Conservation (phyloP, 2,797 vertebrate species). For the Trachops cirrhosus region DNA sequence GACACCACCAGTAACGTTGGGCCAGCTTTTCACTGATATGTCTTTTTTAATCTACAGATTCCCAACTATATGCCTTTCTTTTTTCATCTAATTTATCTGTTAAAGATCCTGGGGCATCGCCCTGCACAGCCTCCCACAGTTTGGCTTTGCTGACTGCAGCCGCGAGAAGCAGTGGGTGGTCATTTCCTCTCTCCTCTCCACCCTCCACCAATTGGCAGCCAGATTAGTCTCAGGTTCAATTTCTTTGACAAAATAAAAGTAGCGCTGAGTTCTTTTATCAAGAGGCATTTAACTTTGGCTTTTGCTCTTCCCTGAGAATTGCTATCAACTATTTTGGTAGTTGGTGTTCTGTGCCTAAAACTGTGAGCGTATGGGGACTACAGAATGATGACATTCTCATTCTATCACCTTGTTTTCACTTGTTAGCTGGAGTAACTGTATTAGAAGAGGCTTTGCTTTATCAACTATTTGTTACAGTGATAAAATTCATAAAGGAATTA, state of each 20-base stretch:
- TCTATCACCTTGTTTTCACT: background rate
- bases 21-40: background rate
- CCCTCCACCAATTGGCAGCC: background rate
- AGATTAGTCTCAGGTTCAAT: background rate
- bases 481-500: background rate
- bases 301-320: background rate
- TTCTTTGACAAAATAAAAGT: background rate
- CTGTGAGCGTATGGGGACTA: background rate
- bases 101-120: background rate
- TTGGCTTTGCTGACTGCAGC: background rate
- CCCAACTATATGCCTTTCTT: background rate
- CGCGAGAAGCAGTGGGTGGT: background rate
- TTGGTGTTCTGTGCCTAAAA: background rate
- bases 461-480: background rate
- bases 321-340: background rate
- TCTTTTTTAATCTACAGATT: background rate
- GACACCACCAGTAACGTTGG: background rate
- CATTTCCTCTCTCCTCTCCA: background rate
- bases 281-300: background rate
- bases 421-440: background rate
- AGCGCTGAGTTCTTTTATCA: background rate
- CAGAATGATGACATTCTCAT: background rate
- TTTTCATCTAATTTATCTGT: background rate
- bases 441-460: background rate
- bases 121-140: background rate